Evolutionary conservation across 2,113 vertebrate species (phyloP).

Genomic region (Beaufortia kweichowensis): DNA sequence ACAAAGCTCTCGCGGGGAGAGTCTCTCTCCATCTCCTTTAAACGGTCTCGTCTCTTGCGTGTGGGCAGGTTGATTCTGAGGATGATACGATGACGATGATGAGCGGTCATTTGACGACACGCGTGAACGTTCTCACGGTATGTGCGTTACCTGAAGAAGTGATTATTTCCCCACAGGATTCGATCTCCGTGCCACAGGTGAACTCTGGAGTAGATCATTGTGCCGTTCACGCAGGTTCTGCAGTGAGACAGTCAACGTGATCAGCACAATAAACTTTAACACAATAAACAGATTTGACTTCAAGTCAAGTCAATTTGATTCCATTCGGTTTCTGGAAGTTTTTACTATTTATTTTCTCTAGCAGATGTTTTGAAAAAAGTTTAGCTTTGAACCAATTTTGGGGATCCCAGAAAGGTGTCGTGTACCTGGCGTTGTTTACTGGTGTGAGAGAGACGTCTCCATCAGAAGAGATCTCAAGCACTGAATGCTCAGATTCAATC

Average conservation of each 20-base stretch:
- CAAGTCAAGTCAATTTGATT: too few species aligned
- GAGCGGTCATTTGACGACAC: background rate
- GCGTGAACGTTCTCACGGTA: background rate
- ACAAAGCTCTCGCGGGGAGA: constrained; percentile 72
- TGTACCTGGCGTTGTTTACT: constrained; percentile 89
- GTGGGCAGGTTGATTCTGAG: constrained; percentile 92
- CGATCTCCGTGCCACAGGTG: constrained; percentile 96
- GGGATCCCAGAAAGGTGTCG: background rate
- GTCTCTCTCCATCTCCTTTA: constrained; percentile 90
- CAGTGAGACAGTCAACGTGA: background rate
- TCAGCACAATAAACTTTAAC: background rate
- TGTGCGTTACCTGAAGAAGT: constrained; percentile 90
- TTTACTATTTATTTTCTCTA: too few species aligned
- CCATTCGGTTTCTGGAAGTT: too few species aligned
- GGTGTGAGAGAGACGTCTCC: constrained; percentile 89
- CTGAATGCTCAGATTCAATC: constrained; percentile 92
- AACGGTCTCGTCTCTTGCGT: constrained; percentile 89
- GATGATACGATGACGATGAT: background rate
- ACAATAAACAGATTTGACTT: too few species aligned
- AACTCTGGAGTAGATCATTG: constrained; percentile 78
- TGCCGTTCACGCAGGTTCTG: constrained; percentile 95
- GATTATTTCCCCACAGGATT: constrained; percentile 98
- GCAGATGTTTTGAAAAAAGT: too few species aligned
- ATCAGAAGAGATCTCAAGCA: constrained; percentile 86
- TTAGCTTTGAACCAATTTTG: too few species aligned